Conservation (phyloP, 2,113 vertebrate species). For the Pedionomus torquatus region DNA sequence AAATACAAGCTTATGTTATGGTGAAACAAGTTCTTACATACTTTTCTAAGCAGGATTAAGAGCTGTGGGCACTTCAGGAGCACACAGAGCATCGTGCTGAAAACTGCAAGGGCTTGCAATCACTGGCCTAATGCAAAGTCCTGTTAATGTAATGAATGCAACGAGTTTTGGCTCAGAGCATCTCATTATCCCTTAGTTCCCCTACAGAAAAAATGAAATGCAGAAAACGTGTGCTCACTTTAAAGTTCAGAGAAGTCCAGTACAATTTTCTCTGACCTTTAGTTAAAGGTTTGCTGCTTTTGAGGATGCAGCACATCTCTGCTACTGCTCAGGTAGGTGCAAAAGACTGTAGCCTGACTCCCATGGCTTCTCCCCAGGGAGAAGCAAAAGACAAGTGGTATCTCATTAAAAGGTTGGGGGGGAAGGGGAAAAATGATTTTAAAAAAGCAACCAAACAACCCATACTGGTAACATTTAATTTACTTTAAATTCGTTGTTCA, state of each 20-base stretch:
- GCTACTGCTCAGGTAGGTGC: background rate
- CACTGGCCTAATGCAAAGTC: background rate
- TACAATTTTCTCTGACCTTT: conserved; percentile 19
- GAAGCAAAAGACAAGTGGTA: background rate
- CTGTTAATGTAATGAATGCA: background rate
- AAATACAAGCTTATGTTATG: background rate
- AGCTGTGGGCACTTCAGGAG: background rate
- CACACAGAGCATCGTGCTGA: rapidly evolving
- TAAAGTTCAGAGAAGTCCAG: conserved; percentile 16
- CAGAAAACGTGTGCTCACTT: background rate
- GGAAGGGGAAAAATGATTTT: too few relatives aligned
- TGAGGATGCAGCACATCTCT: background rate
- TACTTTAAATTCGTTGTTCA: background rate
- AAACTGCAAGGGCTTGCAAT: background rate
- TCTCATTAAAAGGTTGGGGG: background rate
- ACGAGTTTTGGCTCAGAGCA: background rate
- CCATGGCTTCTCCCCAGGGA: background rate
- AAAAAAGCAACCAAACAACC: too few relatives aligned
- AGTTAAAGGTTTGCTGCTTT: background rate
- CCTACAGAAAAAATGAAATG: background rate
- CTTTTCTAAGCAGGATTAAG: background rate
- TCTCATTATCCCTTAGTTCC: background rate
- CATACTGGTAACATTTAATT: background rate
- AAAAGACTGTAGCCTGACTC: background rate
- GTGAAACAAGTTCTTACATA: rapidly evolving